Percentiles rank a stretch among this genome's conserved stretches.
phyloP scores from a whole-genome alignment of 1,140 invertebrate genomes.

The Campodea augens region DNA sequence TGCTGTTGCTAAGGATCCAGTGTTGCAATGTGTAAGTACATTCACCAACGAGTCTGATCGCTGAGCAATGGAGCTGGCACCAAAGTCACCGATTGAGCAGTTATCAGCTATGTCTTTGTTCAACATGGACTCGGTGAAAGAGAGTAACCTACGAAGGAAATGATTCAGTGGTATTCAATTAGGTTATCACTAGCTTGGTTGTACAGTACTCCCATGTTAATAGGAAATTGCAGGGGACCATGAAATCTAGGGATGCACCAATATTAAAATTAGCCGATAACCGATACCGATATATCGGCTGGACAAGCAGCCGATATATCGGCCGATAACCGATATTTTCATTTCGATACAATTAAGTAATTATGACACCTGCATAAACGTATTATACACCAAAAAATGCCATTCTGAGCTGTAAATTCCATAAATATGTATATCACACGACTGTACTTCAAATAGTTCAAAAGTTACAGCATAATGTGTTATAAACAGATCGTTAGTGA shows the following conservation, averaged over 20 bases:
- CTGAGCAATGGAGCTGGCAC: constrained; percentile 52
- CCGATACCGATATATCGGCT: no score
- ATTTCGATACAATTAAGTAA: no score
- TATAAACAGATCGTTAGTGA: no score
- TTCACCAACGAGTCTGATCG: constrained; percentile 32
- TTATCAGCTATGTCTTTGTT: constrained; percentile 71
- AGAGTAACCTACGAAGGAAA: constrained; percentile 63
- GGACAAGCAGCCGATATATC: no score
- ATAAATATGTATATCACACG: no score
- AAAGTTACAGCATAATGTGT: no score
- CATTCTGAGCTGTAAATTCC: no score
- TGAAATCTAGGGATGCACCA: constrained; percentile 7
- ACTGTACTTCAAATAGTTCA: no score
- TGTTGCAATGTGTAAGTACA: constrained; percentile 93
- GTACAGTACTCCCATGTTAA: constrained; percentile 10
- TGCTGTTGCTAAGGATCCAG: constrained; percentile 87
- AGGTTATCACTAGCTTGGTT: constrained; percentile 8
- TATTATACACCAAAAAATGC: no score
- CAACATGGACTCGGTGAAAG: constrained; percentile 57
- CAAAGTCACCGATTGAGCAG: constrained; percentile 59
- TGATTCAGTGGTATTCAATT: constrained; percentile 12
- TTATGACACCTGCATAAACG: no score
- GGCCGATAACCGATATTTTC: no score
- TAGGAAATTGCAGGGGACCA: constrained; percentile 11
- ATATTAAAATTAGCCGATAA: no score